Evolutionary conservation across 2,888 invertebrate genomes (phyloP), one percentile per base, ranked within the genome.

Genomic region (Ennomos quercinarius): DNA sequence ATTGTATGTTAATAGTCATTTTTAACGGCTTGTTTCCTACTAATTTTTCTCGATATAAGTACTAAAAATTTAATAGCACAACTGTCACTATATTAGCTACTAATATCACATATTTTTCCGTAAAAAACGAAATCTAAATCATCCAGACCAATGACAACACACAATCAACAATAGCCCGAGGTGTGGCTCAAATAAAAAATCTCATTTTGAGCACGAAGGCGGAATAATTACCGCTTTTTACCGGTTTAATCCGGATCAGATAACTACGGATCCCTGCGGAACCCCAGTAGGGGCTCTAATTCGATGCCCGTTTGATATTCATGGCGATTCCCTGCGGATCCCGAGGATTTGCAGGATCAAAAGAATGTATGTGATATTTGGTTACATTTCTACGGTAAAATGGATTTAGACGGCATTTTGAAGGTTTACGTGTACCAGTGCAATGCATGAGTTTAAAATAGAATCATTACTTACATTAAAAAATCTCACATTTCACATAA

Each of bases 171-270:
- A 89, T 80, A 75, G 73, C 71, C 63, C 68, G 84, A 90, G 91
- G 91, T 91, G 91, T 91, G 86, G 86, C 70, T 73, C 71, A 75
- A 84, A 87, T 81, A 86, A 87, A 89, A 91, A 90, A 89, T 90
- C 89, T 81, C 78, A 86, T 89, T 87, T 77, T 60, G 63, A 50
- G 75, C 80, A 83, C 74, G 71, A 81, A 86, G 83, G 87, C 88
- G 89, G 88, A 91, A 91, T 91, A 91, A 91, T 90, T 80, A 89
- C 83, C 76, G 86, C 87, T 90, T 91, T 91, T 91, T 91, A 90
- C 88, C 77, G 83, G 82, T 68, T 74, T 90, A 91, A 91, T 89
- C 88, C 87, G 81, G 87, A 90, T 91, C 90, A 87, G 89, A 91
- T 90, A 86, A 78, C 80, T 66, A 69, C 56, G 50, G 67, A 27